Conservation (phyloP, 1,140 invertebrate species). For the Conus ventricosus region DNA sequence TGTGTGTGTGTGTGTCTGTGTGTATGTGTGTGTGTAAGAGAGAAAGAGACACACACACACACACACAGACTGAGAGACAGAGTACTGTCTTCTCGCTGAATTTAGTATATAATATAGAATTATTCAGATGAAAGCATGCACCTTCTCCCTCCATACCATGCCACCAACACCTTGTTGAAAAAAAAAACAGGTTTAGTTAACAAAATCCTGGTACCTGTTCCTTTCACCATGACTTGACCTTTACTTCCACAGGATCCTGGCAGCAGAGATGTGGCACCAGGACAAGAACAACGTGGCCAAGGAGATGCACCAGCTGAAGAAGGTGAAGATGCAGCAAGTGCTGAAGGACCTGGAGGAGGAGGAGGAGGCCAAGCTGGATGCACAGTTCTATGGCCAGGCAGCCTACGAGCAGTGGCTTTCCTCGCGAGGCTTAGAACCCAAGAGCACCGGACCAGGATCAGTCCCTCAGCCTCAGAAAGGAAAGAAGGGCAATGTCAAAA, state of each 20-base stretch:
- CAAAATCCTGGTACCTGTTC: no score
- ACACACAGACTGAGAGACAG: no score
- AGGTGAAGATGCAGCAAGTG: conserved; percentile 70
- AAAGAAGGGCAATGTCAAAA: neutral
- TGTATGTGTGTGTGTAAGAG: no score
- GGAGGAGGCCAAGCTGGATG: conserved; percentile 56
- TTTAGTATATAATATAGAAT: no score
- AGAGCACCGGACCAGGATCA: conserved; percentile 40
- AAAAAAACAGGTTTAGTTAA: no score
- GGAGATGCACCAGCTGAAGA: conserved; percentile 69
- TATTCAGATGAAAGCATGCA: no score
- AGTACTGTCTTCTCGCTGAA: no score
- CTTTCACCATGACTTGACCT: no score
- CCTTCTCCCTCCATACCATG: no score
- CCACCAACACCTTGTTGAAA: no score
- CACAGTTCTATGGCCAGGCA: conserved; percentile 63
- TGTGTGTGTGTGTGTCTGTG: no score
- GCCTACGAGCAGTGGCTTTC: conserved; percentile 66
- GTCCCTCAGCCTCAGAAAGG: conserved; percentile 5
- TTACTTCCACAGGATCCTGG: conserved; percentile 64
- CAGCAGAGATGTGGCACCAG: conserved; percentile 72
- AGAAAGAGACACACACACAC: no score
- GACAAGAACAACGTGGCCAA: conserved; percentile 69
- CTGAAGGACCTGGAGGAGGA: conserved; percentile 66
- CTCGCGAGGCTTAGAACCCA: conserved; percentile 45